Conservation (phyloP, 2,888 invertebrate species). For the Melipona bicolor region DNA sequence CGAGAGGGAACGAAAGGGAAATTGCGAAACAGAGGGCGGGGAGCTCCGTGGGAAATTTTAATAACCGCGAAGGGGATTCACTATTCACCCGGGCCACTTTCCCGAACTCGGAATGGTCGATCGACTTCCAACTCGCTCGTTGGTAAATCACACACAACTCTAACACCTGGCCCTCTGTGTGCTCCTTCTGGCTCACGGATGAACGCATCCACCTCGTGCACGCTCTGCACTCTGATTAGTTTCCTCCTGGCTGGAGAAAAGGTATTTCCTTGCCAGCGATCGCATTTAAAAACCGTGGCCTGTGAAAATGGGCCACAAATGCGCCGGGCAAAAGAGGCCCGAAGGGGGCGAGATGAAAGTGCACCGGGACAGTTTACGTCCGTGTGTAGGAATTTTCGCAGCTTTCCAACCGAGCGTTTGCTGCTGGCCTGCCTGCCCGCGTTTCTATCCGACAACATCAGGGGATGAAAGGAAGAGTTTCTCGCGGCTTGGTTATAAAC, state of each 20-base stretch:
- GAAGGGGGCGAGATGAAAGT: slow-evolving; percentile 65
- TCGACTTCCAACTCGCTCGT: slow-evolving; percentile 56
- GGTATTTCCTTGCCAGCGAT: slow-evolving; percentile 47
- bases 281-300: slow-evolving; percentile 44
- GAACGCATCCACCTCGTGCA: slow-evolving; percentile 55
- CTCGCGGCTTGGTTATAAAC: not conserved
- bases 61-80: slow-evolving; percentile 56
- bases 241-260: slow-evolving; percentile 55
- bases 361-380: slow-evolving; percentile 45
- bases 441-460: not conserved
- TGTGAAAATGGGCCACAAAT: slow-evolving; percentile 61
- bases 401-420: slow-evolving; percentile 7
- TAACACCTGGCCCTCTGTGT: slow-evolving; percentile 63
- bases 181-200: slow-evolving; percentile 42
- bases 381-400: slow-evolving; percentile 34
- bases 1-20: not conserved
- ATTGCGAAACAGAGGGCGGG: not conserved
- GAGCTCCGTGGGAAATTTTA: slow-evolving; percentile 67
- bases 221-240: slow-evolving; percentile 61
- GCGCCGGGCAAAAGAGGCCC: slow-evolving; percentile 39
- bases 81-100: slow-evolving; percentile 25
- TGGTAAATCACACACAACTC: slow-evolving; percentile 65
- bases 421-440: not conserved
- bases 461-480: slow-evolving; percentile 5
- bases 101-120: slow-evolving; percentile 38